Percentiles rank a stretch among this genome's conserved stretches.
phyloP scores from a whole-genome alignment of 2,888 invertebrate species.

The Caenorhabditis zanzibari region DNA sequence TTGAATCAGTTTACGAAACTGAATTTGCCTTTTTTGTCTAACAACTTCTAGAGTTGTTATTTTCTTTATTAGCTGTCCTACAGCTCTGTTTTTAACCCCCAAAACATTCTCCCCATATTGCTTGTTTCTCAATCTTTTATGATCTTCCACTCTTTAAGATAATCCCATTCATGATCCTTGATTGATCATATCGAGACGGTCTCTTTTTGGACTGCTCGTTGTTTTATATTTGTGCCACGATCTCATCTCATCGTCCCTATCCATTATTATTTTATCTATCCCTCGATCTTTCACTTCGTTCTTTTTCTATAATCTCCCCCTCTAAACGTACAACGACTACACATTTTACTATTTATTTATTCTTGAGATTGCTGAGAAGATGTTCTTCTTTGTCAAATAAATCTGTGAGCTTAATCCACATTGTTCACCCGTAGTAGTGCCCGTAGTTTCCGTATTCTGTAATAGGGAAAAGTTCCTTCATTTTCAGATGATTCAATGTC shows the following conservation, averaged over 20 bases:
- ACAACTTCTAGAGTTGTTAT: background rate
- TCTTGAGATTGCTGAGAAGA: slow-evolving; percentile 4
- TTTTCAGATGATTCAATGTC: background rate
- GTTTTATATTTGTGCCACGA: slow-evolving; percentile 63
- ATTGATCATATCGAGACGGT: slow-evolving; percentile 21
- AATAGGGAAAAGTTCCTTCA: background rate
- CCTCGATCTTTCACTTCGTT: background rate
- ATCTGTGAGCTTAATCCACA: background rate
- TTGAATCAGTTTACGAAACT: slow-evolving; percentile 19
- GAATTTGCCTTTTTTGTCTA: background rate
- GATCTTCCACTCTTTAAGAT: slow-evolving; percentile 29
- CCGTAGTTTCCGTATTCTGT: slow-evolving; percentile 43
- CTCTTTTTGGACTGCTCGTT: slow-evolving; percentile 12
- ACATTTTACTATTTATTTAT: slow-evolving; percentile 21
- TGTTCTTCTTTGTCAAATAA: slow-evolving; percentile 43
- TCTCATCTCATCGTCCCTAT: slow-evolving; percentile 38
- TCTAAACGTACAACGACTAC: background rate
- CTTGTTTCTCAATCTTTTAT: slow-evolving; percentile 19
- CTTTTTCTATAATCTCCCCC: background rate
- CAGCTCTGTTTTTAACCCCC: slow-evolving; percentile 9
- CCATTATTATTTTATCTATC: background rate
- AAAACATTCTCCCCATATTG: background rate
- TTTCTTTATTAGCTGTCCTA: slow-evolving; percentile 15
- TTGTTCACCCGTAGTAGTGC: slow-evolving; percentile 24
- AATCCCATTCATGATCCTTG: slow-evolving; percentile 17